Evolutionary conservation across 1,140 invertebrate genomes (phyloP).

Genomic region (Camponotus pennsylvanicus): DNA sequence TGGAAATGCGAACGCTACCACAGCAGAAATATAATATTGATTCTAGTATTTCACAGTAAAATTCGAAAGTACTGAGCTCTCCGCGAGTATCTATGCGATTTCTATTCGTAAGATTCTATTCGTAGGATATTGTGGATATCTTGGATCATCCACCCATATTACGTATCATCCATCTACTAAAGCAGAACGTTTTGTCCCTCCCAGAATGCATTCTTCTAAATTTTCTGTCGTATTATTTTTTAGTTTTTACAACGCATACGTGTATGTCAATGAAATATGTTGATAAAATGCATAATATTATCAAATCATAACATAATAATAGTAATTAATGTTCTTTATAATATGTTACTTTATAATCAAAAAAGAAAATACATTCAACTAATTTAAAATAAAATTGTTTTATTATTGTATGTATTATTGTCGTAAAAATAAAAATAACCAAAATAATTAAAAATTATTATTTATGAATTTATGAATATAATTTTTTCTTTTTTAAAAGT

Average conservation of each 20-base stretch:
- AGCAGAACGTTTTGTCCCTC: background rate
- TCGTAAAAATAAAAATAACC: too few relatives aligned
- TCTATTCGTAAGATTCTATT: conserved; percentile 35
- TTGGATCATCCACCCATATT: conserved; percentile 23
- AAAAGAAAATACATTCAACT: background rate
- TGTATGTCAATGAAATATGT: background rate
- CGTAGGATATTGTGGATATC: conserved; percentile 48
- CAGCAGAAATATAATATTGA: conserved; percentile 68
- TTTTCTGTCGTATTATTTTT: background rate
- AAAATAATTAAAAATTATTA: background rate
- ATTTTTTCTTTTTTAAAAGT: background rate
- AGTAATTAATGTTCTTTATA: background rate
- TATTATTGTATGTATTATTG: background rate
- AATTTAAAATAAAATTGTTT: background rate
- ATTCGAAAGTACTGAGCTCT: conserved; percentile 5
- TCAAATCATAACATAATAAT: background rate
- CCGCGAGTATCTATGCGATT: conserved; percentile 18
- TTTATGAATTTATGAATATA: background rate
- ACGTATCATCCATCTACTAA: background rate
- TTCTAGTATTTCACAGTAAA: conserved; percentile 46
- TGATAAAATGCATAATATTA: background rate
- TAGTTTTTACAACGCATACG: background rate
- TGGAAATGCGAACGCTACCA: conserved; percentile 22
- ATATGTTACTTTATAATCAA: background rate
- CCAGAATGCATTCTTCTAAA: background rate